phyloP scores from a whole-genome alignment of 2,888 invertebrate genomes.

The Xestia xanthographa region DNA sequence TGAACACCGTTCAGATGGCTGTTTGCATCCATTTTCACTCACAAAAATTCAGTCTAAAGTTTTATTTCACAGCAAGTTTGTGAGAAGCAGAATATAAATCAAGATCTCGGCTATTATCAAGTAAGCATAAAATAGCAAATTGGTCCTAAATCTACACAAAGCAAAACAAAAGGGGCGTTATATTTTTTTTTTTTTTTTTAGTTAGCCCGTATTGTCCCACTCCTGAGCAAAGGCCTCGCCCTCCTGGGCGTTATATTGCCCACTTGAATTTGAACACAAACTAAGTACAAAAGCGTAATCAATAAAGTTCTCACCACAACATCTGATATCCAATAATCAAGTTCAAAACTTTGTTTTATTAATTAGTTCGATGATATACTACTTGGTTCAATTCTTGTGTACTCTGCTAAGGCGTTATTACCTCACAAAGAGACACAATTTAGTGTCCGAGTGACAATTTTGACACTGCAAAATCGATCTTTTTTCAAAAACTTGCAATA shows the following conservation, averaged over 20 bases:
- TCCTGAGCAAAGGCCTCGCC: no score
- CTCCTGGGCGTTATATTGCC: neutral
- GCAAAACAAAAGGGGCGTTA: neutral
- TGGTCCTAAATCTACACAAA: neutral
- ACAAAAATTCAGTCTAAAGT: neutral
- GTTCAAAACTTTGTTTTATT: neutral
- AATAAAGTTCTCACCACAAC: conserved; percentile 12
- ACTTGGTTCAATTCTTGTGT: neutral
- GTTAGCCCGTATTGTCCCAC: no score
- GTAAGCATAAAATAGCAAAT: neutral
- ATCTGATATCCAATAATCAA: conserved; percentile 4
- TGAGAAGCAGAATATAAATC: neutral
- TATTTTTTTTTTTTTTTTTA: no score
- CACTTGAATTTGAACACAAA: neutral
- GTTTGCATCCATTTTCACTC: neutral
- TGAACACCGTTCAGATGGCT: neutral
- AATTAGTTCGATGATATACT: conserved; percentile 5
- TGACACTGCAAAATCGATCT: neutral
- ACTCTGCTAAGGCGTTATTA: neutral
- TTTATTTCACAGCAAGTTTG: neutral
- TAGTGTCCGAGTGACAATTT: neutral
- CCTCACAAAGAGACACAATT: neutral
- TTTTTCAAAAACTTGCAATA: neutral
- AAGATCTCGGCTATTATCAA: neutral
- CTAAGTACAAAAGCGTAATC: neutral